These are phyloP conservation scores for Eurytoma adleriae DNA, from an alignment of 2,888 invertebrate genomes.

Conservation along the genomic window DNA sequence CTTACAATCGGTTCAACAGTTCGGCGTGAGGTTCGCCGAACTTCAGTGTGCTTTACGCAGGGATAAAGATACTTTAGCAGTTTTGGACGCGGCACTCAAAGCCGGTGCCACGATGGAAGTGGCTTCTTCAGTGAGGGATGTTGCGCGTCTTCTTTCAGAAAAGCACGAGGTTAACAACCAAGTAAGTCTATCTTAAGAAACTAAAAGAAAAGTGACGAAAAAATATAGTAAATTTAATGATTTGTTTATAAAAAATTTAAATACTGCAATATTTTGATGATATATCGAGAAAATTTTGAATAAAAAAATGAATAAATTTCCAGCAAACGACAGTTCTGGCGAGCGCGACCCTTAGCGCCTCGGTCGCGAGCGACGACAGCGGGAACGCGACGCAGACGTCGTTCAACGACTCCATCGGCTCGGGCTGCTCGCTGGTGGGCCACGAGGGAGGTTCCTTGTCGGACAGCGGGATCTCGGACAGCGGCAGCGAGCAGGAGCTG, in stretches of 20 bases:
- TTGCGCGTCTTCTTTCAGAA: conserved; percentile 80
- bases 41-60: conserved; percentile 86
- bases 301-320: too few relatives aligned
- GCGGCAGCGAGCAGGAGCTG: conserved; percentile 83
- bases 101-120: conserved; percentile 76
- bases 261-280: background rate
- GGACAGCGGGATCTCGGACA: conserved; percentile 88
- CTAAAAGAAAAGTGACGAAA: too few relatives aligned
- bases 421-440: conserved; percentile 30
- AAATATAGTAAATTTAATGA: too few relatives aligned
- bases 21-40: conserved; percentile 86
- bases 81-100: conserved; percentile 77
- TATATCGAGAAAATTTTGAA: too few relatives aligned
- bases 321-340: background rate
- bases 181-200: conserved; percentile 59
- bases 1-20: conserved; percentile 85
- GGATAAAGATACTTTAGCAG: conserved; percentile 81
- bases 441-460: conserved; percentile 82
- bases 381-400: conserved; percentile 58
- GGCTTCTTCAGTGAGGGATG: conserved; percentile 79
- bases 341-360: background rate
- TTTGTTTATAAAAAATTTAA: too few relatives aligned
- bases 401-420: conserved; percentile 62
- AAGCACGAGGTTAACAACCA: conserved; percentile 72
- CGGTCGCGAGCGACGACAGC: conserved; percentile 46